Evolutionary conservation across 2,113 vertebrate genomes (phyloP).

Genomic region (Malurus cyaneus): DNA sequence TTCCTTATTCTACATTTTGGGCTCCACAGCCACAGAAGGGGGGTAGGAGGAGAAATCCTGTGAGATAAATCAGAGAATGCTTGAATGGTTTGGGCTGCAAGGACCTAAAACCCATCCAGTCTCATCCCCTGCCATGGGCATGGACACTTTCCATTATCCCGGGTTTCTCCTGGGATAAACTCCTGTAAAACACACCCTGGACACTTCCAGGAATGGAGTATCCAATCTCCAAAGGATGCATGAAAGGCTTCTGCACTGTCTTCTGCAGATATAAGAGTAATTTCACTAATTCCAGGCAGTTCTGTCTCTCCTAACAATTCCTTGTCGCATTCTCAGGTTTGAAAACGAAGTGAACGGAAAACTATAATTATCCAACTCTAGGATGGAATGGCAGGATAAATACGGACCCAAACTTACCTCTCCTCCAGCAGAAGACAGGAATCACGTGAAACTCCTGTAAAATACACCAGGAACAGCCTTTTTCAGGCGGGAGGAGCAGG

Average conservation of each 20-base stretch:
- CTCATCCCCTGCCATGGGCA: background rate
- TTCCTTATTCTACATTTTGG: background rate
- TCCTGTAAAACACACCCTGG: background rate
- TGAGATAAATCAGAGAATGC: background rate
- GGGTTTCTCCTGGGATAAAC: background rate
- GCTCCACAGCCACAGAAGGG: background rate
- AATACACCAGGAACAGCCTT: accelerated
- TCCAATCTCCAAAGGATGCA: background rate
- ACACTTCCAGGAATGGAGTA: background rate
- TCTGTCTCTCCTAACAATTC: background rate
- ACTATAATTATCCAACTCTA: background rate
- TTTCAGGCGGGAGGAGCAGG: background rate
- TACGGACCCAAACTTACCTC: background rate
- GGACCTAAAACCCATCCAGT: background rate
- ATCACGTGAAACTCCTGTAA: accelerated
- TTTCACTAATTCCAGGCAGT: background rate
- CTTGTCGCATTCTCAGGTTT: background rate
- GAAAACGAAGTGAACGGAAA: background rate
- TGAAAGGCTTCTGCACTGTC: background rate
- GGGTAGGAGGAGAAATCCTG: background rate
- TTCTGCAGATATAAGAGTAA: background rate
- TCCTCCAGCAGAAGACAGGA: background rate
- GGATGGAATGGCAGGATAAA: background rate
- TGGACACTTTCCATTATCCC: background rate
- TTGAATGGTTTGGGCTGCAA: background rate